A percentile compares a stretch with the other conserved stretches of the same genome.
Conservation (phyloP, 2,888 invertebrate species). For the Cristatella mucedo region DNA sequence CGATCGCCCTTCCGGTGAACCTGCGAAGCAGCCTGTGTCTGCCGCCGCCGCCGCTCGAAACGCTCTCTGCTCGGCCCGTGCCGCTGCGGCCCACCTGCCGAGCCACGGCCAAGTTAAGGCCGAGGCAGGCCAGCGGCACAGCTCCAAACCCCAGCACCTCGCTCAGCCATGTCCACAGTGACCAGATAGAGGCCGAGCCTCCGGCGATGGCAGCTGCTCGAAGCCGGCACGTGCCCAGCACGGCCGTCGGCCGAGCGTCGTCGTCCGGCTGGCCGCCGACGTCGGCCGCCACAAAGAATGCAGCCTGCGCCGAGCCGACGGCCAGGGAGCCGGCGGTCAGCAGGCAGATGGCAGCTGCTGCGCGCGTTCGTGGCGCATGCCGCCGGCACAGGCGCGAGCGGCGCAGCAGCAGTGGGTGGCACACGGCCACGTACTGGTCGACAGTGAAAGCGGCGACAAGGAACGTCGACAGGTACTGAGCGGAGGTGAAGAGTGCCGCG, state of each 20-base stretch:
- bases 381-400: background rate
- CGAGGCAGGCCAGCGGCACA: background rate
- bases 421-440: slow-evolving; percentile 5
- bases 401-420: slow-evolving; percentile 2
- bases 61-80: too few relatives aligned
- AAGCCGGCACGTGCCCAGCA: slow-evolving; percentile 19
- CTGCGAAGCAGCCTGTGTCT: too few relatives aligned
- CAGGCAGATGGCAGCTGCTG: too few relatives aligned
- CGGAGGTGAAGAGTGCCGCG: background rate
- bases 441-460: slow-evolving; percentile 1
- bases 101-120: background rate
- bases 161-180: background rate
- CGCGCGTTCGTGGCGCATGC: too few relatives aligned
- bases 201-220: slow-evolving; percentile 18
- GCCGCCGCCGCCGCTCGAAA: too few relatives aligned
- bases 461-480: slow-evolving; percentile 1
- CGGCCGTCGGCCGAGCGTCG: too few relatives aligned
- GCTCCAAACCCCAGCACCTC: slow-evolving; percentile 2
- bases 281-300: background rate
- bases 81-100: too few relatives aligned
- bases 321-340: too few relatives aligned
- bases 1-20: too few relatives aligned
- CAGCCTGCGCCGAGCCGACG: slow-evolving; percentile 1
- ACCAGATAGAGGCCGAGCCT: slow-evolving; percentile 8
- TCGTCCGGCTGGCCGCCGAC: background rate